Percentiles rank a stretch among this genome's conserved stretches.
phyloP scores from a whole-genome alignment of 2,888 invertebrate genomes.

The Operophtera brumata region DNA sequence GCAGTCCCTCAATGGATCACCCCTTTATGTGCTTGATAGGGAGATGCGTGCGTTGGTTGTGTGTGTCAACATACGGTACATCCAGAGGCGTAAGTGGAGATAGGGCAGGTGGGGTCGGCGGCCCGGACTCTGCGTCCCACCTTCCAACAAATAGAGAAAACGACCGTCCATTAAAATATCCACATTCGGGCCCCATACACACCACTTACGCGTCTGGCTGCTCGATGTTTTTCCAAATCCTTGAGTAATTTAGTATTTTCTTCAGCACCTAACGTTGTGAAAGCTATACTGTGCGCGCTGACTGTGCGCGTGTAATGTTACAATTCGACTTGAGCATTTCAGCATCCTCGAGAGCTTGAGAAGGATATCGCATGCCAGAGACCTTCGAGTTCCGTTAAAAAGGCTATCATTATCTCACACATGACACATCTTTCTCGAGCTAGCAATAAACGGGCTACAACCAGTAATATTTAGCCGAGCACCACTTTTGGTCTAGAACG shows the following conservation, averaged over 20 bases:
- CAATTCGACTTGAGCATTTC: constrained; percentile 9
- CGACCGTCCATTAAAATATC: constrained; percentile 70
- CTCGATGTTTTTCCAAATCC: constrained; percentile 43
- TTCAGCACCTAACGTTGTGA: constrained; percentile 8
- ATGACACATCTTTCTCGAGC: neutral
- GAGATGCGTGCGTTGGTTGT: constrained; percentile 42
- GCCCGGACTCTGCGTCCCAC: constrained; percentile 79
- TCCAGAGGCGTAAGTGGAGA: constrained; percentile 82
- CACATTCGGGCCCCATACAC: constrained; percentile 68
- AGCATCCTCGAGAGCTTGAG: neutral
- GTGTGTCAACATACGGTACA: constrained; percentile 77
- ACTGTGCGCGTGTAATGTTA: constrained; percentile 12
- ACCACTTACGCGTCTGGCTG: constrained; percentile 78
- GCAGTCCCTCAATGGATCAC: constrained; percentile 16
- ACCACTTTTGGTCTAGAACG: constrained; percentile 1
- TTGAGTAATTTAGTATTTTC: constrained; percentile 14
- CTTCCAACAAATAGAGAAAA: constrained; percentile 77
- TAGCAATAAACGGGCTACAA: neutral
- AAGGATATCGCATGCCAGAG: neutral
- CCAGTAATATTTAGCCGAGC: neutral
- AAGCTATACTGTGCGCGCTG: constrained; percentile 15
- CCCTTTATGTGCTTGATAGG: constrained; percentile 55
- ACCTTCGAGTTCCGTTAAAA: neutral
- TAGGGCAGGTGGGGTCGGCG: constrained; percentile 80
- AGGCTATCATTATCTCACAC: neutral